Evolutionary conservation across 2,888 invertebrate genomes (phyloP), one percentile per base, ranked within the genome.

Genomic region (Stenoptilia bipunctidactyla): DNA sequence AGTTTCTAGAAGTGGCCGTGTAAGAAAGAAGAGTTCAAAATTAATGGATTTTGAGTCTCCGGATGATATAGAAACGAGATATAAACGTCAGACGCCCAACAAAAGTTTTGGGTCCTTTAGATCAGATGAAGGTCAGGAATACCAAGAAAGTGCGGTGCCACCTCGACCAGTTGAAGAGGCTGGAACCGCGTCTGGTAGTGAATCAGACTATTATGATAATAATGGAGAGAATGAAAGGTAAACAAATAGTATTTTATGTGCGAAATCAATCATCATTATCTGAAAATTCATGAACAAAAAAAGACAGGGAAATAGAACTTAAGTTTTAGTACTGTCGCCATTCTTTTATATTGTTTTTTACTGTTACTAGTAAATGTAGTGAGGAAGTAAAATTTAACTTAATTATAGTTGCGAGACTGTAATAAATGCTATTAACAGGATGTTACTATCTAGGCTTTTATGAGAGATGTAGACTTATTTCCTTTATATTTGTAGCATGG

Each of bases 21-120:
- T 97, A 0, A 85, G 97, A 40, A 97, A 97, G 80, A 97, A 97
- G 73, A 97, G 96, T 13, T 96, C 96, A 0, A 96, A 97, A 66
- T 84, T 98, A 34, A 89, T 94, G 75, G 97, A 96, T 69, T 97
- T 96, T 76, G 94, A 94, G 65, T 94, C 94, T 0, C 92, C 93
- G 0, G 97, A 96, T 64, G 96, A 94, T 58, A 89, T 92, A 38
- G 93, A 92, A 48, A 85, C 87, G 15, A 85, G 86, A 41, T 88
- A 83, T 50, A 57, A 73, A 0, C 62, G 74, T 52, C 70, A 83
- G 43, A 71, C 75, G 0, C 73, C 75, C 0, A 56, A 67, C 2
- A 83, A 79, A 45, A 50, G 69, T 0, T 74, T 60, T 14, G 49
- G 58, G 0, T 27, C 13, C 2, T 58, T 64, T 15, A 53, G 64